These are phyloP conservation scores for Hypomecis atomaria DNA, from an alignment of 2,888 invertebrate species.

Conservation along the genomic window DNA sequence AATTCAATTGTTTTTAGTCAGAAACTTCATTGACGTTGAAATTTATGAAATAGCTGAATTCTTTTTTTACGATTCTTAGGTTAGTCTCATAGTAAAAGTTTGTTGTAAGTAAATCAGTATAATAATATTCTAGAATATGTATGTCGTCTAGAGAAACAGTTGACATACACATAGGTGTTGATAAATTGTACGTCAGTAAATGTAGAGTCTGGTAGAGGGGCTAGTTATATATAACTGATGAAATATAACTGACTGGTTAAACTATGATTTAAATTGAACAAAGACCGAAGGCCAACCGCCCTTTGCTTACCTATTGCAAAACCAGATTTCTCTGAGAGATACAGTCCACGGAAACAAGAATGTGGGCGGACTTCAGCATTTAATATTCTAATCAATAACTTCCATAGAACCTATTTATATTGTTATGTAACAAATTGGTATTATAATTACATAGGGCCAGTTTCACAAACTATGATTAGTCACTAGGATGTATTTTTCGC, in stretches of 20 bases:
- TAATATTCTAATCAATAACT: conserved; percentile 20
- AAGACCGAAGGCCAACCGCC: conserved; percentile 26
- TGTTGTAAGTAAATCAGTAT: too few species aligned
- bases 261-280: conserved; percentile 9
- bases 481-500: background rate
- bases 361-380: conserved; percentile 21
- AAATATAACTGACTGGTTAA: background rate
- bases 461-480: background rate
- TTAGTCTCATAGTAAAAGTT: too few species aligned
- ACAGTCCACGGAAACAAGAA: conserved; percentile 5
- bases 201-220: too few species aligned
- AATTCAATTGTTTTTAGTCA: too few species aligned
- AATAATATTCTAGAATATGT: too few species aligned
- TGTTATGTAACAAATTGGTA: background rate
- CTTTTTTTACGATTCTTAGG: too few species aligned
- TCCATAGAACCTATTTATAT: background rate
- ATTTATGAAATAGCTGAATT: too few species aligned
- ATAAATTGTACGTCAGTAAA: too few species aligned
- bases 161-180: too few species aligned
- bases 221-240: background rate
- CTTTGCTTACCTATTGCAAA: conserved; percentile 24
- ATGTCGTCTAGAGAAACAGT: too few species aligned
- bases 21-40: too few species aligned
- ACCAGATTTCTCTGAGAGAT: conserved; percentile 17
- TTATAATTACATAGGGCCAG: conserved; percentile 1